Base-by-base conservation (phyloP, 2,888 invertebrate species). In the Cantharis rustica region DNA sequence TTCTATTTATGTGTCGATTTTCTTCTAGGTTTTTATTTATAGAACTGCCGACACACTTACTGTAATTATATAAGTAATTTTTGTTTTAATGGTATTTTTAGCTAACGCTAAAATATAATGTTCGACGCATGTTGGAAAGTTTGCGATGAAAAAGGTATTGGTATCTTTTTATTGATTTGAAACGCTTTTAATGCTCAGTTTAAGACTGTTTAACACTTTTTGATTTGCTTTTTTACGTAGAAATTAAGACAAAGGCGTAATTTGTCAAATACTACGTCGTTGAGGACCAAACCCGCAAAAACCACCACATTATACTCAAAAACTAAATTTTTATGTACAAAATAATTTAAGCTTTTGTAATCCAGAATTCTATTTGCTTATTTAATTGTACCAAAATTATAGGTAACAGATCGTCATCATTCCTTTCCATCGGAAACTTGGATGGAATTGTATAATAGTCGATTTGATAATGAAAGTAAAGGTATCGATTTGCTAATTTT, bases 81-180 rank as follows among this genome's bases (percentile, higher is more conserved):
- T 64, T 13, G 17, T 68, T 68, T 26, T 15, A 68, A 23, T 68
- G 16, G n/a, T 23, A 26, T 15, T 16, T 16, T n/a, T 68, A 68
- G 23, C 23, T n/a, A 4, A 68, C 16, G n/a, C 16, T n/a, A 11
- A 20, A 23, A 16, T 61, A 78, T 71, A 74, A 88, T 88, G 87
- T 85, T 85, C 80, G 86, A 84, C 75, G 88, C 86, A 63, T 87
- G 87, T 78, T 88, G 88, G 88, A 88, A 88, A 83, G 83, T 86
- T 75, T 86, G 87, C 80, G 86, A 87, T 75, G 88, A 88, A 78
- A 87, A 88, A 87, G 89, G 89, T 89, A 87, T 70, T 70, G 68
- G 69, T 76, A 75, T 16, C 16, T 31, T 31, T 13, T 31, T 31
- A 31, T 31, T 31, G n/a, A 31, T 31, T 13, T n/a, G 11, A 31